Evolutionary conservation across 1,140 invertebrate genomes (phyloP).

Genomic region (Kradibia gibbosae): DNA sequence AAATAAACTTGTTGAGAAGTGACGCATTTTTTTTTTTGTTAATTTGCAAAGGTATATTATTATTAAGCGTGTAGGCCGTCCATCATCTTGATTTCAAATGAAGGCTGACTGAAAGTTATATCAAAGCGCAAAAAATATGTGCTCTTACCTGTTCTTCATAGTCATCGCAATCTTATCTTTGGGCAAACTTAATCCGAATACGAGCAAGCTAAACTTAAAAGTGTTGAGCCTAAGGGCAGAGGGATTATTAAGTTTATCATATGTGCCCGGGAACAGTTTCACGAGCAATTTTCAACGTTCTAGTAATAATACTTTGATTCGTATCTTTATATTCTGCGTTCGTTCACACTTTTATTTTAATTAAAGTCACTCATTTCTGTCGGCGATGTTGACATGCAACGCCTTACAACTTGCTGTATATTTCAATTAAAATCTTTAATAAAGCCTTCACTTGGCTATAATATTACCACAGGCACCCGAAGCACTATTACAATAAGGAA

Average conservation of each 20-base stretch:
- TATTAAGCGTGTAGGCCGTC: background rate
- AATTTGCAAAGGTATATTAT: too few relatives aligned
- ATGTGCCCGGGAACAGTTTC: background rate
- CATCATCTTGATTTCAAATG: background rate
- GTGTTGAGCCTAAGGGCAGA: background rate
- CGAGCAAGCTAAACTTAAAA: background rate
- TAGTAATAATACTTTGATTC: background rate
- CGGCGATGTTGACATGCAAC: background rate
- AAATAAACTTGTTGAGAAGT: background rate
- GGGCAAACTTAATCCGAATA: background rate
- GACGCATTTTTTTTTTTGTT: too few relatives aligned
- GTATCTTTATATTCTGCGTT: background rate
- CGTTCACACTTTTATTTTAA: background rate
- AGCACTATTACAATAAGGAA: too few relatives aligned
- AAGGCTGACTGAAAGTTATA: background rate
- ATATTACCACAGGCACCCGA: too few relatives aligned
- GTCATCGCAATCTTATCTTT: background rate
- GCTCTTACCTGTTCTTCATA: background rate
- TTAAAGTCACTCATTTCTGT: background rate
- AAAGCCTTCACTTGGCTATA: too few relatives aligned
- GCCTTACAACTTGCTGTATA: background rate
- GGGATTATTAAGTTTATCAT: constrained; percentile 11
- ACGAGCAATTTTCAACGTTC: background rate
- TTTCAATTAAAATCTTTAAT: too few relatives aligned
- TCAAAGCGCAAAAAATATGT: background rate